Evolutionary conservation across 1,140 invertebrate species (phyloP).

Genomic region (Physella acuta): DNA sequence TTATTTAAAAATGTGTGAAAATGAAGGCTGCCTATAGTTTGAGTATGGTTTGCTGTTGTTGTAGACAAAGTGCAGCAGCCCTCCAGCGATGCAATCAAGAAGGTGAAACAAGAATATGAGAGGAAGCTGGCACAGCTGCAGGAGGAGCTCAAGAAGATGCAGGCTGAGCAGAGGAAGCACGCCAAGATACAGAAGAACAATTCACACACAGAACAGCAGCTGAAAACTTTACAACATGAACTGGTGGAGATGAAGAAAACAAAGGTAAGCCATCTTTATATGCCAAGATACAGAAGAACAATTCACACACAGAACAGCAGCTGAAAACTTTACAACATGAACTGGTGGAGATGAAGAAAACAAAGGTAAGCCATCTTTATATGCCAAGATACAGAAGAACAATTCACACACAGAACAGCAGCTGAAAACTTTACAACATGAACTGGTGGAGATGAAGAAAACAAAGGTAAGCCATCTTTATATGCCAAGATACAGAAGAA

Average conservation of each 20-base stretch:
- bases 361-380: constrained; percentile 72
- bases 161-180: constrained; percentile 88
- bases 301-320: constrained; percentile 81
- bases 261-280: constrained; percentile 76
- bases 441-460: constrained; percentile 85
- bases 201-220: constrained; percentile 79
- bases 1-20: too few relatives aligned
- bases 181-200: constrained; percentile 79
- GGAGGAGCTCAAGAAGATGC: constrained; percentile 82
- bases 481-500: constrained; percentile 79
- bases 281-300: constrained; percentile 76
- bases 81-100: constrained; percentile 75
- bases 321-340: constrained; percentile 78
- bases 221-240: constrained; percentile 78
- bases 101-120: constrained; percentile 89
- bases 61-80: constrained; percentile 20
- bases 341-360: constrained; percentile 82
- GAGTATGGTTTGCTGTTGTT: too few relatives aligned
- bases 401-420: constrained; percentile 83
- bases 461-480: constrained; percentile 72
- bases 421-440: constrained; percentile 75
- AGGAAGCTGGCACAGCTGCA: constrained; percentile 81
- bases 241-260: constrained; percentile 83
- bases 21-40: too few relatives aligned
- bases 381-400: constrained; percentile 78